Percentiles rank a stretch among this genome's conserved stretches.
Evolutionary conservation across 2,888 invertebrate species (phyloP).

Genomic region (Athetis lepigone): DNA sequence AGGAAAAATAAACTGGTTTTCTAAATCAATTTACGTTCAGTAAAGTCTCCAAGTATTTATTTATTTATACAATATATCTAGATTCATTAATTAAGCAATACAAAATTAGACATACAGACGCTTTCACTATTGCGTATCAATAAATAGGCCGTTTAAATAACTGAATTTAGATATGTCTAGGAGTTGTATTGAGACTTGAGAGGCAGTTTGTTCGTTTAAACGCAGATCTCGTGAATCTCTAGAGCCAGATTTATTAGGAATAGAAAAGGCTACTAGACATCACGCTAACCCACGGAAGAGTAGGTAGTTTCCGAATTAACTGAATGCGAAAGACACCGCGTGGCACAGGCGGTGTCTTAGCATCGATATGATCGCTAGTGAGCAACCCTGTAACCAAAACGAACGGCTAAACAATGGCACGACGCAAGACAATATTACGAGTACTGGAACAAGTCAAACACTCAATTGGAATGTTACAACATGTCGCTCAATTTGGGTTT

Average conservation of each 20-base stretch:
- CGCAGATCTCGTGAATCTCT: too few relatives aligned
- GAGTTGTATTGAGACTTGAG: too few relatives aligned
- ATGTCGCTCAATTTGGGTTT: conserved; percentile 16
- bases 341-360: too few relatives aligned
- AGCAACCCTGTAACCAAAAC: conserved; percentile 28
- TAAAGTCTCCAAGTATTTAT: too few relatives aligned
- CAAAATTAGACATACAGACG: too few relatives aligned
- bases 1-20: conserved; percentile 1
- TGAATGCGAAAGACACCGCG: too few relatives aligned
- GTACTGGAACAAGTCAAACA: conserved; percentile 32
- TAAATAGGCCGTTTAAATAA: neutral
- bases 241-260: too few relatives aligned
- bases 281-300: too few relatives aligned
- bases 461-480: conserved; percentile 43
- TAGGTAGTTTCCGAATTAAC: too few relatives aligned
- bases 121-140: neutral
- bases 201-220: too few relatives aligned
- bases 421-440: conserved; percentile 34
- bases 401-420: conserved; percentile 50
- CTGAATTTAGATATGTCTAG: neutral
- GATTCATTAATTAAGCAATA: neutral
- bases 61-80: too few relatives aligned
- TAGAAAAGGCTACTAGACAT: too few relatives aligned
- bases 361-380: conserved; percentile 1
- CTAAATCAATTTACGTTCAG: neutral